Conservation (phyloP, 2,113 vertebrate genomes). For the Neodon shergylaensis region DNA sequence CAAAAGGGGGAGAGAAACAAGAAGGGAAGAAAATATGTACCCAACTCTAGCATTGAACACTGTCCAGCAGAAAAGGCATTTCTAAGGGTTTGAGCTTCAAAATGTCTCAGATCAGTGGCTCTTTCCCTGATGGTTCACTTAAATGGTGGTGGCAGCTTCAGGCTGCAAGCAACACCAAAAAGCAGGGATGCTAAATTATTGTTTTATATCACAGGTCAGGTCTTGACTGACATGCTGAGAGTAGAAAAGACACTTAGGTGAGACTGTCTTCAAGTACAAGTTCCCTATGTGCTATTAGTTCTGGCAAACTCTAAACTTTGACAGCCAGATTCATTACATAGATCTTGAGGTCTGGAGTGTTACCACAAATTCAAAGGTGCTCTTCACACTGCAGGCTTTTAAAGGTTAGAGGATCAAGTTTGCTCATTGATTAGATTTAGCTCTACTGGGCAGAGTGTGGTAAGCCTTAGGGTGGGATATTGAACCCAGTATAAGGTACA, state of each 20-base stretch:
- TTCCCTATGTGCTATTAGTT: conserved; percentile 80
- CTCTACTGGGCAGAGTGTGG: background rate
- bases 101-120: conserved; percentile 47
- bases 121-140: conserved; percentile 71
- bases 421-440: conserved; percentile 40
- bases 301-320: conserved; percentile 78
- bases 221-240: background rate
- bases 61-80: conserved; percentile 40
- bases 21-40: conserved; percentile 24
- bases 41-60: conserved; percentile 53
- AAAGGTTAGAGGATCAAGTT: conserved; percentile 54
- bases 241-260: conserved; percentile 21
- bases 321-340: conserved; percentile 81
- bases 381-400: conserved; percentile 66
- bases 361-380: conserved; percentile 76
- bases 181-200: conserved; percentile 83
- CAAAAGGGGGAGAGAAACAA: conserved; percentile 55
- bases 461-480: background rate
- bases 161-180: conserved; percentile 81
- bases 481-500: background rate
- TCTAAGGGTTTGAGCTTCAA: conserved; percentile 56
- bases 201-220: conserved; percentile 79
- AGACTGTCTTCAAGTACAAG: conserved; percentile 59
- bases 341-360: conserved; percentile 61
- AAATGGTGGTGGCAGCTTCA: conserved; percentile 80